A percentile compares a stretch with the other conserved stretches of the same genome.
phyloP scores from a whole-genome alignment of 2,888 invertebrate genomes.

The Epiblema foenella region DNA sequence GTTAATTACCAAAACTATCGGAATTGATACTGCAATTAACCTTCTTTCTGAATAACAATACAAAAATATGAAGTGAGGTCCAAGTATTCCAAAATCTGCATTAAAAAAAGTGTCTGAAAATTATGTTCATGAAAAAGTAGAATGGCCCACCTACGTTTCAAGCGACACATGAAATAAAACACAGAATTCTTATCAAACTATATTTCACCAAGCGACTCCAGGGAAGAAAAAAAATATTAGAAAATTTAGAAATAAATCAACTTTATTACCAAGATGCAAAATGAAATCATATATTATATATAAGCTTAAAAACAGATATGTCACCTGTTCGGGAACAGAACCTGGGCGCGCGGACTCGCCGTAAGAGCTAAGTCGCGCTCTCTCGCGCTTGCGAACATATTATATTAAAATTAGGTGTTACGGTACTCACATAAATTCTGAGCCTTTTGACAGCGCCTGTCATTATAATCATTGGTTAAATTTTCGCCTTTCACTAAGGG shows the following conservation, averaged over 20 bases:
- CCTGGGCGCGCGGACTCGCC: slow-evolving; percentile 11
- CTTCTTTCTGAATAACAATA: no score
- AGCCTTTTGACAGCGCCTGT: not conserved
- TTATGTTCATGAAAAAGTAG: no score
- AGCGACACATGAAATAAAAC: slow-evolving; percentile 20
- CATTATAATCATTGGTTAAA: not conserved
- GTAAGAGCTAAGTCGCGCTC: slow-evolving; percentile 18
- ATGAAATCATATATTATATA: slow-evolving; percentile 80
- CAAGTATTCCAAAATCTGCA: no score
- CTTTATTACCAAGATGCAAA: slow-evolving; percentile 85
- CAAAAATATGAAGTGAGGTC: no score
- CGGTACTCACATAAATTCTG: not conserved
- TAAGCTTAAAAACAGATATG: slow-evolving; percentile 81
- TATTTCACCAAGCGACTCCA: slow-evolving; percentile 38
- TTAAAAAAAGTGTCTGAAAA: no score
- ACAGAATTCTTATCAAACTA: slow-evolving; percentile 41
- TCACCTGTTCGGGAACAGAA: slow-evolving; percentile 45
- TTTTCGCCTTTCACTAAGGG: no score
- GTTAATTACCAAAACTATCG: no score
- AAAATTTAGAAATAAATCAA: slow-evolving; percentile 85
- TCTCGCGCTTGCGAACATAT: slow-evolving; percentile 26
- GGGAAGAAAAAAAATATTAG: slow-evolving; percentile 51
- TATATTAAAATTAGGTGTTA: slow-evolving; percentile 21
- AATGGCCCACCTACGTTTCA: no score
- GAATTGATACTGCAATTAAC: no score